Percentiles rank a stretch among this genome's conserved stretches.
Evolutionary conservation across 1,140 invertebrate genomes (phyloP).

Genomic region (Zaprionus ghesquierei): DNA sequence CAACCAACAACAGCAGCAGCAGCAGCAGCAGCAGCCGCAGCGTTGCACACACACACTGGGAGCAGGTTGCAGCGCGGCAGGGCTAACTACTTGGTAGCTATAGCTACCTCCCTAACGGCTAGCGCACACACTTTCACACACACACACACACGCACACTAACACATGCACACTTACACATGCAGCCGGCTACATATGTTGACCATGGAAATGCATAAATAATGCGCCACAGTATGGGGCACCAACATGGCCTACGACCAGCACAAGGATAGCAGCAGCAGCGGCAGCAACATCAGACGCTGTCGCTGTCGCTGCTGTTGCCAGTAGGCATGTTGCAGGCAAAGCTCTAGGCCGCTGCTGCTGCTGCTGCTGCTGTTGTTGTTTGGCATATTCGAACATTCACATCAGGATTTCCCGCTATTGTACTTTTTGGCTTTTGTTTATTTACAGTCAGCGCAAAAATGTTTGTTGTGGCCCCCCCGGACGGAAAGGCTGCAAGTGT

Average conservation of each 20-base stretch:
- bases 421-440: slow-evolving; percentile 80
- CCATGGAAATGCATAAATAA: slow-evolving; percentile 81
- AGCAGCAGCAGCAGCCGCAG: slow-evolving; percentile 8
- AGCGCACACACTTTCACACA: slow-evolving; percentile 61
- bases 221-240: slow-evolving; percentile 68
- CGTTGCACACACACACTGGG: slow-evolving; percentile 16
- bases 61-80: slow-evolving; percentile 10
- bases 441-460: slow-evolving; percentile 79
- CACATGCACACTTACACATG: slow-evolving; percentile 60
- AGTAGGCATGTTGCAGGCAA: slow-evolving; percentile 26
- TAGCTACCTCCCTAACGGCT: slow-evolving; percentile 57
- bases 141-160: slow-evolving; percentile 60
- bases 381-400: slow-evolving; percentile 79
- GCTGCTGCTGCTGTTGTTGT: slow-evolving; percentile 45
- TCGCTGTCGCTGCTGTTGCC: slow-evolving; percentile 18
- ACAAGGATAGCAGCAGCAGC: slow-evolving; percentile 52
- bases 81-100: slow-evolving; percentile 75
- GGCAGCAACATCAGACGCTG: slow-evolving; percentile 2
- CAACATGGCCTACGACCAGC: slow-evolving; percentile 69
- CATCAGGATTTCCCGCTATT: slow-evolving; percentile 79
- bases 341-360: slow-evolving; percentile 2
- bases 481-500: neutral
- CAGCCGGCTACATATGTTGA: slow-evolving; percentile 68
- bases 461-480: slow-evolving; percentile 68
- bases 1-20: slow-evolving; percentile 45